Percentiles rank a stretch among this genome's conserved stretches.
Conservation (phyloP, 2,113 vertebrate genomes). For the Holacanthus passer region DNA sequence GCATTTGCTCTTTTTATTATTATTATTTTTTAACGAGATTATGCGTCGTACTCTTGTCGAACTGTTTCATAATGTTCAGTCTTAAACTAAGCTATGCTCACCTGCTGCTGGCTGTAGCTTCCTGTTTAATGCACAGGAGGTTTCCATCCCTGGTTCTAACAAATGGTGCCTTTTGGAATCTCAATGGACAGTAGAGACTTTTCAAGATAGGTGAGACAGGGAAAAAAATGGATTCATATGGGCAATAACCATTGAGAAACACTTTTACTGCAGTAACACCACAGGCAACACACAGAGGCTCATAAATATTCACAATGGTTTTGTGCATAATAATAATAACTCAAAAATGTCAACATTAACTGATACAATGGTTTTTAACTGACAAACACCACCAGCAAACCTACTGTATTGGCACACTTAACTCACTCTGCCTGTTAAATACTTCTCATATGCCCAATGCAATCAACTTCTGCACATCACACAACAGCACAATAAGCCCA, state of each 20-base stretch:
- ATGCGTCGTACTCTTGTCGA: no score
- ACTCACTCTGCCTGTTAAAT: conserved; percentile 25
- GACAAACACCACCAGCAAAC: neutral
- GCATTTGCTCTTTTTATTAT: no score
- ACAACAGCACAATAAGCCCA: conserved; percentile 31
- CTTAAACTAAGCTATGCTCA: neutral
- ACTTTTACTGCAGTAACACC: neutral
- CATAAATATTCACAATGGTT: neutral
- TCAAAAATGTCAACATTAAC: neutral
- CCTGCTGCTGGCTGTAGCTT: neutral
- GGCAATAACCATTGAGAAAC: neutral
- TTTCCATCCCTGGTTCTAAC: neutral
- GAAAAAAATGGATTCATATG: no score
- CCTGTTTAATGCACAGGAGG: neutral
- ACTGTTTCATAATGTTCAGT: no score
- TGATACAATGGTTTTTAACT: neutral
- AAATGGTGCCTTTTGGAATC: no score
- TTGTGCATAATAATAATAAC: neutral
- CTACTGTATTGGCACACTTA: neutral
- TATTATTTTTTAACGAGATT: no score
- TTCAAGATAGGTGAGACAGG: neutral
- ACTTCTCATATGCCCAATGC: conserved; percentile 1
- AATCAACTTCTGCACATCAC: conserved; percentile 36
- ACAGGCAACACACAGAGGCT: neutral
- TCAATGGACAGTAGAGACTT: neutral